A percentile compares a stretch with the other conserved stretches of the same genome.
These are phyloP conservation scores for Echeneis naucrates DNA, from an alignment of 2,797 vertebrate species.

Conservation along the genomic window DNA sequence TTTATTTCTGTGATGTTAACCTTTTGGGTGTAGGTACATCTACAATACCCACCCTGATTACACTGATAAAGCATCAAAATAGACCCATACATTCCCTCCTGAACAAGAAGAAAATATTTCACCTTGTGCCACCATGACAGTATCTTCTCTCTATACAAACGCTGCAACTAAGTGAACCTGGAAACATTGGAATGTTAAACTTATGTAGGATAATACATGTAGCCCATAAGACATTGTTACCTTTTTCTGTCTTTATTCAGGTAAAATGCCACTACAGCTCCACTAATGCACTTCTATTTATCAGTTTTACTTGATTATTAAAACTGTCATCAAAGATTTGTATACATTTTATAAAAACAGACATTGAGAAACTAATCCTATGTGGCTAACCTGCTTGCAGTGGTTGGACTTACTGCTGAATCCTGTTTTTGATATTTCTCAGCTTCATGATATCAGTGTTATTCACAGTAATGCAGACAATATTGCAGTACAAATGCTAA, in stretches of 20 bases:
- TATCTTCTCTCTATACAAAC: background rate
- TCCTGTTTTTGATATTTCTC: background rate
- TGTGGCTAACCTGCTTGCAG: background rate
- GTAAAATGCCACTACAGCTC: background rate
- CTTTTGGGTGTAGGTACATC: background rate
- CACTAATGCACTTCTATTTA: background rate
- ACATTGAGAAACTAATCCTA: background rate
- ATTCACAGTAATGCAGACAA: background rate
- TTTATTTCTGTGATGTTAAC: background rate
- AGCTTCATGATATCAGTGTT: slow-evolving; percentile 1
- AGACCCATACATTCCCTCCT: background rate
- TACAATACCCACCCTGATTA: background rate
- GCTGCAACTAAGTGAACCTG: background rate
- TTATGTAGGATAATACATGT: background rate
- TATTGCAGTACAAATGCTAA: slow-evolving; percentile 9
- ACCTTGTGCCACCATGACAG: slow-evolving; percentile 1
- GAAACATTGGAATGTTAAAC: background rate
- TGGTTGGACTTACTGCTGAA: background rate
- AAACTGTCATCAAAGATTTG: background rate
- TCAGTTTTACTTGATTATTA: background rate
- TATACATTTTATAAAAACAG: background rate
- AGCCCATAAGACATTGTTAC: background rate
- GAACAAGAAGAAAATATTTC: background rate
- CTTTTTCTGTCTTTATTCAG: background rate
- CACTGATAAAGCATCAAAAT: slow-evolving; percentile 1